Conservation (phyloP, 2,797 vertebrate species). For the Melanotaenia boesemani region DNA sequence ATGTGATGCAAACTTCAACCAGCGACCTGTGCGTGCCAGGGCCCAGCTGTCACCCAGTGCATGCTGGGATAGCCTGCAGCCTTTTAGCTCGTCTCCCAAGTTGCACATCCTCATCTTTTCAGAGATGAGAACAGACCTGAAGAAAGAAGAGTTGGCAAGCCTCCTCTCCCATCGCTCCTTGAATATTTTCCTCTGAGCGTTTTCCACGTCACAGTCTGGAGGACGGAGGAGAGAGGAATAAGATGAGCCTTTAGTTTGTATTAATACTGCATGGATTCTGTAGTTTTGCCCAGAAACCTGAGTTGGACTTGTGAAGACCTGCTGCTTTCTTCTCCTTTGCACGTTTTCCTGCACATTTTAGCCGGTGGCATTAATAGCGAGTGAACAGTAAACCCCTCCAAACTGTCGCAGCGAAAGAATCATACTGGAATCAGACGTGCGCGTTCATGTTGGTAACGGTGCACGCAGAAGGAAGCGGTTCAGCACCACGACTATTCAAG, state of each 20-base stretch:
- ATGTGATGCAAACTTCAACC: too few relatives aligned
- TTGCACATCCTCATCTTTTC: neutral
- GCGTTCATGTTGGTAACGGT: too few relatives aligned
- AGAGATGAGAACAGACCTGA: neutral
- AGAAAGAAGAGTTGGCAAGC: too few relatives aligned
- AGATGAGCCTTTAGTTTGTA: neutral
- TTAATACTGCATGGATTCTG: too few relatives aligned
- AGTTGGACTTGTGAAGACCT: conserved; percentile 8
- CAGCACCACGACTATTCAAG: conserved; percentile 11
- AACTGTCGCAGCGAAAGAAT: too few relatives aligned
- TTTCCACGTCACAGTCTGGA: neutral
- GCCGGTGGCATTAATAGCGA: neutral
- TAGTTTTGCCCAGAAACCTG: neutral
- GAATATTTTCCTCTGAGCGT: too few relatives aligned
- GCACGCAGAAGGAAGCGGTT: neutral
- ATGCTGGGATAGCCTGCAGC: neutral
- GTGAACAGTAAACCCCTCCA: neutral
- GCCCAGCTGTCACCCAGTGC: too few relatives aligned
- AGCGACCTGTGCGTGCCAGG: too few relatives aligned
- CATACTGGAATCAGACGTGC: too few relatives aligned
- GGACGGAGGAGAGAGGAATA: neutral
- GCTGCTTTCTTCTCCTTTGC: neutral
- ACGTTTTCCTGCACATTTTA: neutral
- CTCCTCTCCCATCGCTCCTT: too few relatives aligned
- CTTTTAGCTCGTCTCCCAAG: neutral